A percentile compares a stretch with the other conserved stretches of the same genome.
phyloP scores from a whole-genome alignment of 2,888 invertebrate species.

The Metallyticus violacea region DNA sequence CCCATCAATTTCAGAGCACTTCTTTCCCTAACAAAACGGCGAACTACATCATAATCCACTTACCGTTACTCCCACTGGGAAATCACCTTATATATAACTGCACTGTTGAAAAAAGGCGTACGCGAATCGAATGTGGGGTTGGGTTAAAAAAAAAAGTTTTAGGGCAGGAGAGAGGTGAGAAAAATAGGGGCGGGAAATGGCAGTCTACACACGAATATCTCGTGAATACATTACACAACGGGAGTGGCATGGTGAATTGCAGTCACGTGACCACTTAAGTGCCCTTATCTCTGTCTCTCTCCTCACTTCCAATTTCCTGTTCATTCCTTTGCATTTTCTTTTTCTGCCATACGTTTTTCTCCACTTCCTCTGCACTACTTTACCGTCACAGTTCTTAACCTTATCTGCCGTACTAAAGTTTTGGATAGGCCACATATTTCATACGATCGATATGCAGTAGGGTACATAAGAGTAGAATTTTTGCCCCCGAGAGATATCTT shows the following conservation, averaged over 20 bases:
- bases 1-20: no score
- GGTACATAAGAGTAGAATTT: neutral
- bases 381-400: no score
- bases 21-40: conserved; percentile 1
- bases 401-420: no score
- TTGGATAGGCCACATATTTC: neutral
- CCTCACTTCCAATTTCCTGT: conserved; percentile 3
- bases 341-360: neutral
- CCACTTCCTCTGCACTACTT: neutral
- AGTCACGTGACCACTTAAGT: conserved; percentile 19
- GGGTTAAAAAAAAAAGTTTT: neutral
- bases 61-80: conserved; percentile 22
- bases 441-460: neutral
- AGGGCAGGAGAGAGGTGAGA: neutral
- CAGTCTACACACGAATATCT: neutral
- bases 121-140: neutral
- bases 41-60: conserved; percentile 29
- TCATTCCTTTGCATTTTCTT: neutral
- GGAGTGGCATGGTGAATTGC: neutral
- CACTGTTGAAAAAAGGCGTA: conserved; percentile 9
- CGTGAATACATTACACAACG: conserved; percentile 16
- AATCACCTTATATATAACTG: conserved; percentile 16
- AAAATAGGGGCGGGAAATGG: neutral
- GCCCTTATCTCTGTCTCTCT: conserved; percentile 1
- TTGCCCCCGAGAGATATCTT: neutral